Percentiles rank a stretch among this genome's conserved stretches.
phyloP scores from a whole-genome alignment of 2,888 invertebrate genomes.

The Iselma pallidipennis region DNA sequence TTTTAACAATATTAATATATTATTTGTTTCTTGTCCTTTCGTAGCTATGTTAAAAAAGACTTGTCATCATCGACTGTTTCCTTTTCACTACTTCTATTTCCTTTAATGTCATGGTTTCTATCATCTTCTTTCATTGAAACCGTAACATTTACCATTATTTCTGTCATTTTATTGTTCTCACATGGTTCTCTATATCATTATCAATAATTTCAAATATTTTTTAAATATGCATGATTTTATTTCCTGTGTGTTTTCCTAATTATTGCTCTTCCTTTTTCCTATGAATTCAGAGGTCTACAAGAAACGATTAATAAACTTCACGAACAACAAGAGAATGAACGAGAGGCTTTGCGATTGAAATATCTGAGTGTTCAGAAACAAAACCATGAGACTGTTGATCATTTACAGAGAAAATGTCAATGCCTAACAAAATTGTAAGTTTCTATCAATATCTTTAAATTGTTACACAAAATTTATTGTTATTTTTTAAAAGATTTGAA shows the following conservation, averaged over 20 bases:
- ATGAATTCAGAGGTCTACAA: slow-evolving; percentile 57
- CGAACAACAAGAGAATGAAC: slow-evolving; percentile 49
- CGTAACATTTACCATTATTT: slow-evolving; percentile 25
- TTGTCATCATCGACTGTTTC: slow-evolving; percentile 31
- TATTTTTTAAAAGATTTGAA: slow-evolving; percentile 57
- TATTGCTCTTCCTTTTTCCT: slow-evolving; percentile 36
- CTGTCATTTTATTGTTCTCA: slow-evolving; percentile 19
- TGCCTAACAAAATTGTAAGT: slow-evolving; percentile 68
- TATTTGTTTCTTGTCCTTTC: slow-evolving; percentile 28
- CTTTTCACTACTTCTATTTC: slow-evolving; percentile 38
- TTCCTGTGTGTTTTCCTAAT: slow-evolving; percentile 27
- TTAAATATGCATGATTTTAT: slow-evolving; percentile 22
- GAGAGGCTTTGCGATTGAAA: slow-evolving; percentile 46
- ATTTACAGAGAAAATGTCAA: slow-evolving; percentile 64
- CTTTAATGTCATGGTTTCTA: slow-evolving; percentile 37
- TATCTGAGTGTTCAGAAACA: slow-evolving; percentile 57
- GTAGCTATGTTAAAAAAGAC: slow-evolving; percentile 43
- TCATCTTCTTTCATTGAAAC: slow-evolving; percentile 32
- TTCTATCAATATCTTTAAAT: slow-evolving; percentile 24
- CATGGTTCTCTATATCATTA: too few relatives aligned
- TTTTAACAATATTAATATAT: slow-evolving; percentile 11
- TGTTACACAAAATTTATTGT: neutral
- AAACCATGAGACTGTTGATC: slow-evolving; percentile 61
- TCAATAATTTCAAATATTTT: neutral
- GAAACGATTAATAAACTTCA: slow-evolving; percentile 48